Conservation (phyloP, 2,113 vertebrate genomes). For the Amazona guildingii region DNA sequence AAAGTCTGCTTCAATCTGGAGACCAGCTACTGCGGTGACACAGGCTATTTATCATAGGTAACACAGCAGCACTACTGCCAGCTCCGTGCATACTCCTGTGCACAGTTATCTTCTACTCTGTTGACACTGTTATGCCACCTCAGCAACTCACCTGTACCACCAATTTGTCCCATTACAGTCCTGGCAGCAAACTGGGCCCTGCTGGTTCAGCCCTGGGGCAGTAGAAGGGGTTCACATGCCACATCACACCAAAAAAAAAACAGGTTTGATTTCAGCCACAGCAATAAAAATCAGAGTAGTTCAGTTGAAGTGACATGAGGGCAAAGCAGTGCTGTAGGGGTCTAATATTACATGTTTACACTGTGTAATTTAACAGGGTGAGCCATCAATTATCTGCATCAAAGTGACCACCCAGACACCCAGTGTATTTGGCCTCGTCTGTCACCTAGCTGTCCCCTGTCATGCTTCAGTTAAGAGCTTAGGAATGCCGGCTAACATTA, state of each 20-base stretch:
- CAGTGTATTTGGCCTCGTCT: neutral
- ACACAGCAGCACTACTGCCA: neutral
- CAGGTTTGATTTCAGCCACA: neutral
- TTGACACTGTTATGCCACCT: neutral
- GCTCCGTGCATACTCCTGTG: neutral
- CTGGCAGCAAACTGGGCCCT: neutral
- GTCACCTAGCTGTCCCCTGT: neutral
- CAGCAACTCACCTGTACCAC: neutral
- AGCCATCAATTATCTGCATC: conserved; percentile 1
- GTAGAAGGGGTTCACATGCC: neutral
- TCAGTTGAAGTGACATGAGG: neutral
- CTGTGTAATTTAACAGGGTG: neutral
- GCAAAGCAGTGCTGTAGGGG: neutral
- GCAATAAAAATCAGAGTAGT: neutral
- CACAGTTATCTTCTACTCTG: neutral
- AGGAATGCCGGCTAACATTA: neutral
- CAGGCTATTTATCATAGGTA: conserved; percentile 47
- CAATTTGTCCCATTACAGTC: neutral
- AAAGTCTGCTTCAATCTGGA: conserved; percentile 69
- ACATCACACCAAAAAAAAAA: neutral
- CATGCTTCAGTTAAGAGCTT: neutral
- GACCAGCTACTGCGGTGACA: conserved; percentile 34
- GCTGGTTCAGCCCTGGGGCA: neutral
- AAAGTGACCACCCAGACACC: conserved; percentile 17
- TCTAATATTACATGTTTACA: conserved; percentile 5